A percentile compares a stretch with the other conserved stretches of the same genome.
These are phyloP conservation scores for Episyrphus balteatus DNA, from an alignment of 1,140 invertebrate species.

Conservation along the genomic window DNA sequence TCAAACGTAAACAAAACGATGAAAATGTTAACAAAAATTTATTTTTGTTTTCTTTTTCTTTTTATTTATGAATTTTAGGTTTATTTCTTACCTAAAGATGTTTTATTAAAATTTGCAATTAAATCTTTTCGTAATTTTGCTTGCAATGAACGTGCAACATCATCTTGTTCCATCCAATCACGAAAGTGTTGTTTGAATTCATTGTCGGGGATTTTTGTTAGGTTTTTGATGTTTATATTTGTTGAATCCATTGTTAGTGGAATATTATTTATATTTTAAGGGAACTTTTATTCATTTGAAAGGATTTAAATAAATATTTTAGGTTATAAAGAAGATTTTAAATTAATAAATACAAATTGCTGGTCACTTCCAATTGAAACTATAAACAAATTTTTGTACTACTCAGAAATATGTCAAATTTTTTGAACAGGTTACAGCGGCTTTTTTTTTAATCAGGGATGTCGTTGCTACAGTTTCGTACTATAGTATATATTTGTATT, in stretches of 20 bases:
- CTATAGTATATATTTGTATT: no score
- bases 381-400: no score
- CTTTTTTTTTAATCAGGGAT: no score
- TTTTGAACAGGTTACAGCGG: no score
- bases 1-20: conserved; percentile 2
- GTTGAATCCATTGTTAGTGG: not conserved
- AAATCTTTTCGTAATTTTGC: conserved; percentile 25
- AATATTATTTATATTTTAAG: no score
- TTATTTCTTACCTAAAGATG: conserved; percentile 18
- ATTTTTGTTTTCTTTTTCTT: not conserved
- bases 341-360: no score
- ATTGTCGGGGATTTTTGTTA: conserved; percentile 10
- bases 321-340: no score
- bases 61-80: not conserved
- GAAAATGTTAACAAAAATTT: not conserved
- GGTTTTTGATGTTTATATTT: conserved; percentile 2
- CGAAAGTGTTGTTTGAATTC: conserved; percentile 27
- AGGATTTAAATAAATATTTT: no score
- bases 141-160: conserved; percentile 21
- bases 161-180: conserved; percentile 26
- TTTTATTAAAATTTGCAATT: conserved; percentile 26
- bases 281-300: no score
- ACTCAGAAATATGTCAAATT: no score
- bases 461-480: no score
- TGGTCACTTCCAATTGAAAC: no score